A percentile compares a stretch with the other conserved stretches of the same genome.
Conservation (phyloP, 2,797 vertebrate species). For the Pseudochirops corinnae region DNA sequence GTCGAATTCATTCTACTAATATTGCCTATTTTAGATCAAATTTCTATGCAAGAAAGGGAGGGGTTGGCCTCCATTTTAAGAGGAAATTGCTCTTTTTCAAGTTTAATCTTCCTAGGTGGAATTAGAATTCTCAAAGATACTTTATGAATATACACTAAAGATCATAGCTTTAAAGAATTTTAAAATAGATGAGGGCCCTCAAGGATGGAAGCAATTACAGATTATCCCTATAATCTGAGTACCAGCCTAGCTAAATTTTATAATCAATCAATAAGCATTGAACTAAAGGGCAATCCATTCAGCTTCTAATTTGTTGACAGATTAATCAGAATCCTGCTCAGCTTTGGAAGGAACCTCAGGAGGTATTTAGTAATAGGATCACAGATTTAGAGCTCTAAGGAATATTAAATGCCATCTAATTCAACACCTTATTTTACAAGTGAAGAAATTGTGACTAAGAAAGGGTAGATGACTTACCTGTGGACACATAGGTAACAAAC, state of each 20-base stretch:
- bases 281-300: neutral
- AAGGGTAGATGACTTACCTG: neutral
- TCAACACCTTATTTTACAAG: neutral
- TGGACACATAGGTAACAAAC: neutral
- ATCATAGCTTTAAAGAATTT: neutral
- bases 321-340: neutral
- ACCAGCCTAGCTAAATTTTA: neutral
- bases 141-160: slow-evolving; percentile 42
- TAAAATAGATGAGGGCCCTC: slow-evolving; percentile 16
- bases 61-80: neutral
- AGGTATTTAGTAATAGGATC: neutral
- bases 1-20: slow-evolving; percentile 6
- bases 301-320: neutral
- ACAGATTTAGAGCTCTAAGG: neutral
- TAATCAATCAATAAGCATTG: neutral
- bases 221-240: neutral
- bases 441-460: neutral
- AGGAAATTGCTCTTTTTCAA: slow-evolving; percentile 21
- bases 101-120: slow-evolving; percentile 8
- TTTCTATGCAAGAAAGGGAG: neutral
- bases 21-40: neutral
- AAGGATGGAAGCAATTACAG: neutral
- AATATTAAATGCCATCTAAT: neutral
- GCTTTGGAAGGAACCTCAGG: neutral
- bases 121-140: slow-evolving; percentile 27